phyloP scores from a whole-genome alignment of 2,888 invertebrate species.

The Antheraea yamamai region DNA sequence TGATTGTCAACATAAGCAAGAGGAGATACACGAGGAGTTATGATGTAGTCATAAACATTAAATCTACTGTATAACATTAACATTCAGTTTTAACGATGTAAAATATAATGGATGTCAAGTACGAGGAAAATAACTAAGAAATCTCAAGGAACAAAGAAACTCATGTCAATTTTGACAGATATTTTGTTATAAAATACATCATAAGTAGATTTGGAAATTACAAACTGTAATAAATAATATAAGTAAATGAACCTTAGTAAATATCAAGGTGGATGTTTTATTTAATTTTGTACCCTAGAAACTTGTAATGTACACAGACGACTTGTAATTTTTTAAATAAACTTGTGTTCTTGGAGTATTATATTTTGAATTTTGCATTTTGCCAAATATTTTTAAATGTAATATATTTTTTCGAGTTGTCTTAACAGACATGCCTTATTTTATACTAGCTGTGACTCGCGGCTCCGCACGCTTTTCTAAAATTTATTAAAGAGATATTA shows the following conservation, averaged over 20 bases:
- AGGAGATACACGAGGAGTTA: slow-evolving; percentile 57
- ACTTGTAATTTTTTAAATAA: no score
- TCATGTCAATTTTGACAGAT: background rate
- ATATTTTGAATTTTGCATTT: no score
- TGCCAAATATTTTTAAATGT: no score
- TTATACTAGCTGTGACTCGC: no score
- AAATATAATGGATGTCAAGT: background rate
- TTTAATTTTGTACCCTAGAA: no score
- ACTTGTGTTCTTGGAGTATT: no score
- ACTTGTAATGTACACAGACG: no score
- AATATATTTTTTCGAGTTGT: no score
- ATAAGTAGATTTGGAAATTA: background rate
- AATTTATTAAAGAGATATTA: no score
- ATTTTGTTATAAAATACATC: background rate
- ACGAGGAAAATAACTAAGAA: background rate
- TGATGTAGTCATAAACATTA: slow-evolving; percentile 33
- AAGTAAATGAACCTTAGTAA: background rate
- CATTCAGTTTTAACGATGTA: background rate
- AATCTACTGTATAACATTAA: background rate
- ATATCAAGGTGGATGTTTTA: no score
- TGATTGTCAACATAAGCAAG: slow-evolving; percentile 43
- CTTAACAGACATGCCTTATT: no score
- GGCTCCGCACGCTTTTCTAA: no score
- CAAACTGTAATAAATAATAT: background rate
- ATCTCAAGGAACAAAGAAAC: slow-evolving; percentile 6